A percentile compares a stretch with the other conserved stretches of the same genome.
Conservation (phyloP, 2,888 invertebrate species). For the Diarsia mendica region DNA sequence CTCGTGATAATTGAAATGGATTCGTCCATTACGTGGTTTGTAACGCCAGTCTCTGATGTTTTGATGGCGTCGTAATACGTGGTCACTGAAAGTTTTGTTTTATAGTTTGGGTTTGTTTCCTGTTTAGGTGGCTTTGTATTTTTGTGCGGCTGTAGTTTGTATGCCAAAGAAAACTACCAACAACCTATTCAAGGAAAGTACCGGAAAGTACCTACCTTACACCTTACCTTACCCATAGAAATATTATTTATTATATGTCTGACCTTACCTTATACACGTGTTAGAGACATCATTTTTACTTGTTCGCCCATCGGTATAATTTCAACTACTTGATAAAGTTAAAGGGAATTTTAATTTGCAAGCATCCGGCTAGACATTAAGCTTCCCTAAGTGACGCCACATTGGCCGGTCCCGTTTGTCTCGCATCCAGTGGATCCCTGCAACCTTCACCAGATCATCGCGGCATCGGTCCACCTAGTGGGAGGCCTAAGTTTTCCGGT, state of each 20-base stretch:
- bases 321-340: too few species aligned
- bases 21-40: slow-evolving; percentile 41
- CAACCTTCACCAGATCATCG: too few species aligned
- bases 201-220: background rate
- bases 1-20: slow-evolving; percentile 53
- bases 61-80: slow-evolving; percentile 27
- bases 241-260: too few species aligned
- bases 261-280: too few species aligned
- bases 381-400: too few species aligned
- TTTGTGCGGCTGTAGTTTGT: background rate
- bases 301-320: background rate
- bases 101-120: background rate
- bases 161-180: background rate
- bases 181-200: background rate
- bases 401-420: too few species aligned
- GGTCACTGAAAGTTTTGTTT: slow-evolving; percentile 7
- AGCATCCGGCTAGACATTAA: background rate
- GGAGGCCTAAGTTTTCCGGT: too few species aligned
- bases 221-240: too few species aligned
- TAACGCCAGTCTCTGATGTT: slow-evolving; percentile 26
- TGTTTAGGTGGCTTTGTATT: background rate
- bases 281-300: background rate
- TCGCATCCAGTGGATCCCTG: too few species aligned
- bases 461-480: too few species aligned
- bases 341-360: background rate